Evolutionary conservation across 2,888 invertebrate species (phyloP).

Genomic region (Philaethria dido): DNA sequence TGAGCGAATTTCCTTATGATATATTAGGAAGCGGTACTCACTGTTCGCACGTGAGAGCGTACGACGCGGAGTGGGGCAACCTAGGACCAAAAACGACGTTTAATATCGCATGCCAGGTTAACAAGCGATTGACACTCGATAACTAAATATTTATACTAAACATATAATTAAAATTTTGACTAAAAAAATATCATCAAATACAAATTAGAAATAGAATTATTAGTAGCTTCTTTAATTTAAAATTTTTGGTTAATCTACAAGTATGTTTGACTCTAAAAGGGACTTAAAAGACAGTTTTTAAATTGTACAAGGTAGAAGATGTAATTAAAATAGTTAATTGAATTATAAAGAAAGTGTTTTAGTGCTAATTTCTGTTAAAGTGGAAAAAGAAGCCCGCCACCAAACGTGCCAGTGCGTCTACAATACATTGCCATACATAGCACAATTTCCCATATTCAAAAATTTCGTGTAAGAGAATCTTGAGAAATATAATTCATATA

Average conservation of each 20-base stretch:
- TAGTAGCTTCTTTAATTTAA: neutral
- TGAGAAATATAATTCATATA: conserved; percentile 18
- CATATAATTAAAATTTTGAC: neutral
- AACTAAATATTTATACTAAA: conserved; percentile 2
- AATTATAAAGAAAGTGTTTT: conserved; percentile 34
- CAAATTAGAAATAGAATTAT: neutral
- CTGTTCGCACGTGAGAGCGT: conserved; percentile 87
- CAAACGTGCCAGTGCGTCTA: conserved; percentile 46
- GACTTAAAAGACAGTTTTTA: neutral
- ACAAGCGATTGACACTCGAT: conserved; percentile 67
- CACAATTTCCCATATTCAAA: conserved; percentile 35
- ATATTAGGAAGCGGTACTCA: conserved; percentile 81
- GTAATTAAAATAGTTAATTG: conserved; percentile 9
- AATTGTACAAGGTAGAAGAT: neutral
- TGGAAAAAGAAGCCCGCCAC: conserved; percentile 44
- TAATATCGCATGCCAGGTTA: conserved; percentile 80
- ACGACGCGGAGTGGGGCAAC: conserved; percentile 85
- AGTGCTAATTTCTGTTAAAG: conserved; percentile 40
- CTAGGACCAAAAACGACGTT: conserved; percentile 82
- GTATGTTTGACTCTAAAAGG: neutral
- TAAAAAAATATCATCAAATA: neutral
- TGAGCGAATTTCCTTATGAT: conserved; percentile 41
- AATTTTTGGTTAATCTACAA: conserved; percentile 5
- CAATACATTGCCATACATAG: conserved; percentile 40
- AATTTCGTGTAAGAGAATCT: conserved; percentile 13